Evolutionary conservation across 2,888 invertebrate genomes (phyloP).

Genomic region (Drosophila paramelanica): DNA sequence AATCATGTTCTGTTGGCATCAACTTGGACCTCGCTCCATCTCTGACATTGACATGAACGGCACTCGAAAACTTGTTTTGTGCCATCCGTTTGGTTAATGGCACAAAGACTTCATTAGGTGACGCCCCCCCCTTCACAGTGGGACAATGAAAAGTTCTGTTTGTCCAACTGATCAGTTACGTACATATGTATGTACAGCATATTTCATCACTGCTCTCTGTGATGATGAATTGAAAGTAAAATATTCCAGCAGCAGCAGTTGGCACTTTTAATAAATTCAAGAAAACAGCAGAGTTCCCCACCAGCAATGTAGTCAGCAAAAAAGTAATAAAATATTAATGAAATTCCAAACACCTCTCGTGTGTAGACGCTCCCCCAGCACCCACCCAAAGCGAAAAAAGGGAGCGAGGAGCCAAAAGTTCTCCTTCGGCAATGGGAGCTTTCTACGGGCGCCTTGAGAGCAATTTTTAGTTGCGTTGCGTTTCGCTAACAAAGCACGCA

Average conservation of each 20-base stretch:
- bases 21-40: constrained; percentile 25
- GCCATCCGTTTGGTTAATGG: constrained; percentile 45
- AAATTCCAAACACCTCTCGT: constrained; percentile 81
- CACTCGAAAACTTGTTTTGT: constrained; percentile 43
- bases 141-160: constrained; percentile 24
- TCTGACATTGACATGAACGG: constrained; percentile 20
- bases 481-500: constrained; percentile 76
- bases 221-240: constrained; percentile 40
- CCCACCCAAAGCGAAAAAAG: constrained; percentile 30
- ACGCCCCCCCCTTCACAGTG: background rate
- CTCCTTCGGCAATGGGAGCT: constrained; percentile 6
- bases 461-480: constrained; percentile 60
- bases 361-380: constrained; percentile 27
- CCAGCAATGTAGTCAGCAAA: constrained; percentile 22
- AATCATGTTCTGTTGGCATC: constrained; percentile 61
- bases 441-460: constrained; percentile 70
- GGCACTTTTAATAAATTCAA: constrained; percentile 73
- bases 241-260: constrained; percentile 33
- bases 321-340: constrained; percentile 83
- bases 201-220: constrained; percentile 21
- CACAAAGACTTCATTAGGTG: constrained; percentile 57
- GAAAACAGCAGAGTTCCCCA: constrained; percentile 36
- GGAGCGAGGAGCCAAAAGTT: constrained; percentile 12
- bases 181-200: constrained; percentile 13
- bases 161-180: constrained; percentile 40